Evolutionary conservation across 2,113 vertebrate species (phyloP).

Genomic region (Martes martes): DNA sequence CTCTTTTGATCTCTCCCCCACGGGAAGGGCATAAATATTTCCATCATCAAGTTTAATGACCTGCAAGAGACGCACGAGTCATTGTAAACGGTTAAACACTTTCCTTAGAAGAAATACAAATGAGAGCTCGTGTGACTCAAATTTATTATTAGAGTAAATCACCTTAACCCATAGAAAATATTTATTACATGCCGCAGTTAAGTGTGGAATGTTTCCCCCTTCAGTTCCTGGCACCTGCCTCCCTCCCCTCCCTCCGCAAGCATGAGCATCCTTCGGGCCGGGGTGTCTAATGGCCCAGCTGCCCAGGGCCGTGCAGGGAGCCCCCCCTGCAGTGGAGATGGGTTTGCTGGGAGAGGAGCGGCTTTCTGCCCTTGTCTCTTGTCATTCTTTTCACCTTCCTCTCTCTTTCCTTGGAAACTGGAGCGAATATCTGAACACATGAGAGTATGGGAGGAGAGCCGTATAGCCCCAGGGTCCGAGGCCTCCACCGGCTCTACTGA

Average conservation of each 20-base stretch:
- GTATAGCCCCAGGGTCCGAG: not conserved
- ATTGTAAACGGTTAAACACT: slow-evolving; percentile 8
- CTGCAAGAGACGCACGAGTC: not conserved
- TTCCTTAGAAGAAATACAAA: not conserved
- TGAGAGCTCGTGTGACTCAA: not conserved
- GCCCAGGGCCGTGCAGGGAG: rapidly evolving
- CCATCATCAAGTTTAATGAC: not conserved
- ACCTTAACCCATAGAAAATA: not conserved
- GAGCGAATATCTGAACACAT: not conserved
- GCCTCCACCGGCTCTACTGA: rapidly evolving
- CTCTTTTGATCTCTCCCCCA: not conserved
- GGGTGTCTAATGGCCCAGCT: not conserved
- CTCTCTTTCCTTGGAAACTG: not conserved
- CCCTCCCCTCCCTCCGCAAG: not conserved
- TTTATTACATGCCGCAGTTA: not conserved
- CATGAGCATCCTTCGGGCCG: rapidly evolving
- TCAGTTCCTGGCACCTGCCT: not conserved
- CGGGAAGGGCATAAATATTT: not conserved
- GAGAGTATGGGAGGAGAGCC: rapidly evolving
- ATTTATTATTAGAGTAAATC: not conserved
- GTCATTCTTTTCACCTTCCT: not conserved
- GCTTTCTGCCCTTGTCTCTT: not conserved
- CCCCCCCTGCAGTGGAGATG: rapidly evolving
- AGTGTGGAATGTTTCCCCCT: not conserved
- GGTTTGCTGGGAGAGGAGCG: not conserved